Evolutionary conservation across 2,113 vertebrate species (phyloP).

Genomic region (rat (Rattus norvegicus)): DNA sequence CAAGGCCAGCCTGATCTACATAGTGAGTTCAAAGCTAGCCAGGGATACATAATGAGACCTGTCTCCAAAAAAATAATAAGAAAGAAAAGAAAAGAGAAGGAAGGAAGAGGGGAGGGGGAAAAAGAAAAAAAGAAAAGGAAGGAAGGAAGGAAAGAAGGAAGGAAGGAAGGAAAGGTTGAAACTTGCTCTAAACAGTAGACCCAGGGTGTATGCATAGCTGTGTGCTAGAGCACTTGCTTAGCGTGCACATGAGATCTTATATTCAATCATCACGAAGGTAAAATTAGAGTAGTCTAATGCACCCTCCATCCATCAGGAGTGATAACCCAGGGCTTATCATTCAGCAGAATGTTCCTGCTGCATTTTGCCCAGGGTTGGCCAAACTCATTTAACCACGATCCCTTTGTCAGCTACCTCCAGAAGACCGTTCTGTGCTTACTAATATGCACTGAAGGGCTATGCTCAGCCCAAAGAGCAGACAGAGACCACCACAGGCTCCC

Average conservation of each 20-base stretch:
- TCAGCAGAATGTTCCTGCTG: neutral
- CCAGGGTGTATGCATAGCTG: neutral
- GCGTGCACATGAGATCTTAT: neutral
- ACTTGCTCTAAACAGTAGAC: neutral
- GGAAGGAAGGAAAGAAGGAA: no score
- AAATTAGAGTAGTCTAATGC: neutral
- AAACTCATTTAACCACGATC: neutral
- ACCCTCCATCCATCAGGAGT: neutral
- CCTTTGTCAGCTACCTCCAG: neutral
- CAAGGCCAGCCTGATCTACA: neutral
- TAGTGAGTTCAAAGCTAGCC: neutral
- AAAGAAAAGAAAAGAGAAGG: no score
- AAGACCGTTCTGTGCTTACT: neutral
- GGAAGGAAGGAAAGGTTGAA: neutral
- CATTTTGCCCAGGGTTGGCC: neutral
- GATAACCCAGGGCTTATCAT: neutral
- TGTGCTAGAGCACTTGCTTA: neutral
- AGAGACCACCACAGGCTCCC: neutral
- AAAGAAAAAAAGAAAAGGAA: no score
- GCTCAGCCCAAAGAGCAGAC: neutral
- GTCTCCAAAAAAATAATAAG: neutral
- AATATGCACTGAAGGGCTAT: neutral
- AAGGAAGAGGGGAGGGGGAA: no score
- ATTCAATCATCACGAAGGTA: neutral
- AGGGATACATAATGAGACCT: neutral